Base-by-base conservation (phyloP, 2,113 vertebrate genomes). In the Prunella fulvescens region DNA sequence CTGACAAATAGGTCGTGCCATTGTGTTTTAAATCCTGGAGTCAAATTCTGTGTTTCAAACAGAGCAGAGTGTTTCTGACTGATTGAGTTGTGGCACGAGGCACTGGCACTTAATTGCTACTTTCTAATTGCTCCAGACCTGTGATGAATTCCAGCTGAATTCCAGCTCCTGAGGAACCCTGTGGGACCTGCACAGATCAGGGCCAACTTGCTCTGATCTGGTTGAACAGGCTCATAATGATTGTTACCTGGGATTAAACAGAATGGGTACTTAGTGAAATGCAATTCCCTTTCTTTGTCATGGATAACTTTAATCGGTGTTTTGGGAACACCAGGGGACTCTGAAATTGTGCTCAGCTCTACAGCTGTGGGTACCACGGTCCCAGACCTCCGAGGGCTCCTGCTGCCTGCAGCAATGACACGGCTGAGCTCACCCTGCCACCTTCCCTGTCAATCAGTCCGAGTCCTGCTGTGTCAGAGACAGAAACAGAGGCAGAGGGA, bases 251-350 rank as follows among this genome's bases (percentile, higher is more conserved):
- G 93, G 81, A 85, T 88, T 95, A 82, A 93, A 87, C 12, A 16
- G 70, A 86, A 77, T 9, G 92, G 85, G 74, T 82, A 90, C 94
- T 92, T 93, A 78, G 71, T 26, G 87, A 83, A 92, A 83, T 3
- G 39, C 53, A 83, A 86, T 90, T 92, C 85, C 86, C 31, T 82
- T 83, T 83, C 90, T 94, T 83, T 93, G 87, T 56, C 85, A 35
- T 0, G 6, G 79, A 31, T 74, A 77, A 80, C 74, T 90, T 93
- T 94, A 92, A 95, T 88, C 58, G 29, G 81, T 77, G 90, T 92
- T 96, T 88, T 42, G 76, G 87, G 88, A 80, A 5, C 78, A 18
- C 57, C 7, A 2, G 40, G 56, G 72, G 40, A 53, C 37, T 39
- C 29, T 37, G 16, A 24, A 33, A 79, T 66, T 8, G 2, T 35